phyloP scores from a whole-genome alignment of 1,140 invertebrate genomes.

The Temnothorax curvispinosus region DNA sequence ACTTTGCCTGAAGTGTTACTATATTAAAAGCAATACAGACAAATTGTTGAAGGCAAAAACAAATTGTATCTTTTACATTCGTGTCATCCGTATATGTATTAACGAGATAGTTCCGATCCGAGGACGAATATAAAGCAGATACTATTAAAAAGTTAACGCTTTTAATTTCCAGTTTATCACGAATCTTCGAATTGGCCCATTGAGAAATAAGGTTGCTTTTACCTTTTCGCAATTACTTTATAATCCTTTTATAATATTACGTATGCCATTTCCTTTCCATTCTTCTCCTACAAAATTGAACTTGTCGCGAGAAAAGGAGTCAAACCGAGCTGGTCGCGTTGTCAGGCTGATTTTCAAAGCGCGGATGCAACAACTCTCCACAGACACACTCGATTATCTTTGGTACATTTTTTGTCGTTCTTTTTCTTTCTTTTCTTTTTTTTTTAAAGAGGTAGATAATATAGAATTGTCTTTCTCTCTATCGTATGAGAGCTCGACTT shows the following conservation, averaged over 20 bases:
- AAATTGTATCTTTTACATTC: background rate
- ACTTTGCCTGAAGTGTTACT: background rate
- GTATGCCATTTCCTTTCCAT: background rate
- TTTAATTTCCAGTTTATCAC: background rate
- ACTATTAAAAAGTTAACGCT: constrained; percentile 12
- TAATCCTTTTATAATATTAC: background rate
- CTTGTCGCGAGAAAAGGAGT: background rate
- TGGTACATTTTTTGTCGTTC: constrained; percentile 34
- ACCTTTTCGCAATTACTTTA: background rate
- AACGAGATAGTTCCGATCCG: background rate
- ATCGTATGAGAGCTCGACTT: background rate
- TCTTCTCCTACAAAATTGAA: background rate
- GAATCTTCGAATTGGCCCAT: background rate
- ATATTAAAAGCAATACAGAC: background rate
- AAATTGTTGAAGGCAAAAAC: background rate
- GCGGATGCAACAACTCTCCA: constrained; percentile 7
- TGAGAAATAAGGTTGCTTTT: background rate
- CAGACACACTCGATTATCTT: constrained; percentile 24
- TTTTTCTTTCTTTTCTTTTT: background rate
- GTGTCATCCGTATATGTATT: background rate
- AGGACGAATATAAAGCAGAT: background rate
- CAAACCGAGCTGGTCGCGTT: background rate
- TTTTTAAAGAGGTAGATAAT: constrained; percentile 61
- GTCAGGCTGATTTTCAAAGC: background rate
- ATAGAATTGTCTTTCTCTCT: constrained; percentile 43